phyloP scores from a whole-genome alignment of 2,888 invertebrate genomes.

The Onthophagus sagittarius region DNA sequence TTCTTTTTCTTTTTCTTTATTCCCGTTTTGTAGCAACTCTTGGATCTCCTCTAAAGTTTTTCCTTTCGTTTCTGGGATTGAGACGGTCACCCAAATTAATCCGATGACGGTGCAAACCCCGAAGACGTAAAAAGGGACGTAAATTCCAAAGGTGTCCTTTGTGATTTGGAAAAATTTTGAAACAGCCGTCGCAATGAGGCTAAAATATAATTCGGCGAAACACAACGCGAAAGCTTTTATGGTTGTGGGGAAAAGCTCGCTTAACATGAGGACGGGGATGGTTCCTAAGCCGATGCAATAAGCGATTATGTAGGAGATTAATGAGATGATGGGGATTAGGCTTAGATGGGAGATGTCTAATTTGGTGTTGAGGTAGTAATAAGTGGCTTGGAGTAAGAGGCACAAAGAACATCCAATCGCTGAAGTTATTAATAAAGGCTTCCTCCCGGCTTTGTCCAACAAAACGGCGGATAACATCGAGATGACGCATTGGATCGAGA shows the following conservation, averaged over 20 bases:
- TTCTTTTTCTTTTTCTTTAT: neutral
- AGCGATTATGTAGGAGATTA: slow-evolving; percentile 51
- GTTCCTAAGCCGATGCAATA: slow-evolving; percentile 54
- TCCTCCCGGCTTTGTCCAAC: slow-evolving; percentile 61
- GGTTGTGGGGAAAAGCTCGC: slow-evolving; percentile 55
- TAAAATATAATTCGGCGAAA: slow-evolving; percentile 53
- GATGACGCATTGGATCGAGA: slow-evolving; percentile 54
- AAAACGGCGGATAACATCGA: slow-evolving; percentile 54
- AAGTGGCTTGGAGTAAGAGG: slow-evolving; percentile 42
- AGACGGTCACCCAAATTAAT: slow-evolving; percentile 56
- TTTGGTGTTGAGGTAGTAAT: slow-evolving; percentile 44
- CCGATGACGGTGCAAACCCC: slow-evolving; percentile 57
- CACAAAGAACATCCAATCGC: slow-evolving; percentile 40
- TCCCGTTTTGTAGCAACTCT: slow-evolving; percentile 53
- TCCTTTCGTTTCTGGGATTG: slow-evolving; percentile 68
- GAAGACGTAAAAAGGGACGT: slow-evolving; percentile 51
- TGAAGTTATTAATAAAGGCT: slow-evolving; percentile 58
- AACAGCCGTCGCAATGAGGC: slow-evolving; percentile 48
- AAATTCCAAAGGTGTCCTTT: slow-evolving; percentile 45
- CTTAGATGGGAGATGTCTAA: slow-evolving; percentile 33
- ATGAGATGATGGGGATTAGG: slow-evolving; percentile 38
- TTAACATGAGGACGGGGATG: slow-evolving; percentile 52
- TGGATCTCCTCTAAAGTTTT: slow-evolving; percentile 68
- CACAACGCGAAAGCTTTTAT: slow-evolving; percentile 57
- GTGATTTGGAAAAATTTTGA: slow-evolving; percentile 50